Evolutionary conservation across 1,140 invertebrate genomes (phyloP).

Genomic region (Drosophila mauritiana): DNA sequence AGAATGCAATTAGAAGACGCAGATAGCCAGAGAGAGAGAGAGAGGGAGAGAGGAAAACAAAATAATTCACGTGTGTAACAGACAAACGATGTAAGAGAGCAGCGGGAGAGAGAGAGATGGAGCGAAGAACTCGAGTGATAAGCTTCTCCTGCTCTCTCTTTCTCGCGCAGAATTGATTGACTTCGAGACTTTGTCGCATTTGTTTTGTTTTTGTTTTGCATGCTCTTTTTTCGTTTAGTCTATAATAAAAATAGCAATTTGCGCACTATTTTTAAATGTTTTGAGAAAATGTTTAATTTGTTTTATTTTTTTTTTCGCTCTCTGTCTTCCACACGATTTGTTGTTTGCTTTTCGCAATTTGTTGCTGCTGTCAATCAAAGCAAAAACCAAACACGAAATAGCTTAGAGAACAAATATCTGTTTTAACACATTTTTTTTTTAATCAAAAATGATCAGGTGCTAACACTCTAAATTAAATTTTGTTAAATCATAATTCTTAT

Average conservation of each 20-base stretch:
- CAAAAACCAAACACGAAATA: neutral
- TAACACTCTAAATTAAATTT: no score
- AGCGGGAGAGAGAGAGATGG: slow-evolving; percentile 8
- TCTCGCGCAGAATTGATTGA: slow-evolving; percentile 12
- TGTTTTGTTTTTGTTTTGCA: slow-evolving; percentile 52
- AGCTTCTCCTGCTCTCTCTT: slow-evolving; percentile 11
- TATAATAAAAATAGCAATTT: slow-evolving; percentile 76
- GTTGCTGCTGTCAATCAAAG: slow-evolving; percentile 60
- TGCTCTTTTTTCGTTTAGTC: slow-evolving; percentile 38
- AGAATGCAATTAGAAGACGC: slow-evolving; percentile 55
- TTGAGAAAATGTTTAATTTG: slow-evolving; percentile 71
- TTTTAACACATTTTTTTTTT: no score
- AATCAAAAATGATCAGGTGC: neutral
- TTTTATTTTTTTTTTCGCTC: slow-evolving; percentile 29
- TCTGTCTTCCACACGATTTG: slow-evolving; percentile 22
- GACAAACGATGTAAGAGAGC: slow-evolving; percentile 22
- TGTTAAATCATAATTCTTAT: no score
- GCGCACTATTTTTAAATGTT: slow-evolving; percentile 83
- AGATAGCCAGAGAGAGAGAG: slow-evolving; percentile 12
- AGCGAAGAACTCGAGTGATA: slow-evolving; percentile 29
- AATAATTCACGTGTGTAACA: slow-evolving; percentile 27
- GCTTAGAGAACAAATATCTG: neutral
- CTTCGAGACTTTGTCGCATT: slow-evolving; percentile 46
- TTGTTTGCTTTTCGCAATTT: slow-evolving; percentile 38
- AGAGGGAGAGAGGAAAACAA: neutral